Base-by-base conservation (phyloP, 37 sponge, comb jelly and placozoan genomes). In the Aphrocallistes beatrix region DNA sequence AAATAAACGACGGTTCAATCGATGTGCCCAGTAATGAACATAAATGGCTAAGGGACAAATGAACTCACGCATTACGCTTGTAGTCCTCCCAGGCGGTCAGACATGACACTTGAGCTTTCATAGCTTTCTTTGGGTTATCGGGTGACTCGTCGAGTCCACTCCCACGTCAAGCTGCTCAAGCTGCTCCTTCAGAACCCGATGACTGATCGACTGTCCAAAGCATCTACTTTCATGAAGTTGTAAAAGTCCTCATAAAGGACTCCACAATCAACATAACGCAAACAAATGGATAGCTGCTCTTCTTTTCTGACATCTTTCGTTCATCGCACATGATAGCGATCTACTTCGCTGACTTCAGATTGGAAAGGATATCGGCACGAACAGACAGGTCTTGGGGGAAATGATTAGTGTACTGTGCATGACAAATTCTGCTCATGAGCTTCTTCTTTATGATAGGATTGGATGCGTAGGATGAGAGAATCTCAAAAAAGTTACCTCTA, bases 261-360 rank as follows among this genome's bases (percentile, higher is more conserved):
- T 60, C 75, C 75, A 60, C 75, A 32, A 28, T 60, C 75, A 60
- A 60, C 75, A 60, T 60, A 60, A 60, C 75, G 75, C 75, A 60
- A 60, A 60, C 75, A 60, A 60, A 60, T 60, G 75, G 75, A 60
- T 60, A 60, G 75, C 75, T 60, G 75, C 75, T 60, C 75, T 60
- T 60, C 75, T 60, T 60, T 60, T 60, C 75, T 30, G 75, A 60
- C 75, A 60, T 60, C 75, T 60, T 60, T 28, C 75, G 34, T 60
- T 60, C 75, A 60, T 60, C 75, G 75, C 75, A 60, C 75, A 60
- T 60, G 75, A 60, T 60, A 13, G 75, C 75, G 75, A 60, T 25
- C 1, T 60, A 60, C n/a, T 60, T 60, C 75, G 34, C 25, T 60
- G 75, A 60, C 75, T 60, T 60, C 34, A 60, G 75, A 60, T 60